Conservation (phyloP, 2,113 vertebrate species). For the Pampusana beccarii region DNA sequence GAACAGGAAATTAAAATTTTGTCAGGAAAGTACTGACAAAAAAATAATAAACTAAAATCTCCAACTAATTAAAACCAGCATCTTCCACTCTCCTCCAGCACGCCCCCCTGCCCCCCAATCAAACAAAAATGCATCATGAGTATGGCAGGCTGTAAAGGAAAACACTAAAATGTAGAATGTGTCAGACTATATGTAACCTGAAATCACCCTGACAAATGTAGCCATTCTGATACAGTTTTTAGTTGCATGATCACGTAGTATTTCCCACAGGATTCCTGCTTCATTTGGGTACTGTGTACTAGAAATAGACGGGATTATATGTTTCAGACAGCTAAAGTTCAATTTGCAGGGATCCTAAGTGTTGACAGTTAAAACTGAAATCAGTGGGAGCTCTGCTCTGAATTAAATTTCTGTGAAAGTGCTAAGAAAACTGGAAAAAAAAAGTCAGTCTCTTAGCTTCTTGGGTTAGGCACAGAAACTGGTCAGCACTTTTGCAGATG, state of each 20-base stretch:
- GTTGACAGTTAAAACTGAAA: neutral
- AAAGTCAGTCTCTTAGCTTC: neutral
- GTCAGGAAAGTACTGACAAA: neutral
- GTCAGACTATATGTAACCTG: neutral
- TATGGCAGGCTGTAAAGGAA: neutral
- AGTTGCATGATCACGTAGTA: accelerated
- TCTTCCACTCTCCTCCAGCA: neutral
- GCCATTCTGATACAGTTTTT: neutral
- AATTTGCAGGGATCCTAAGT: neutral
- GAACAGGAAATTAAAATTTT: neutral
- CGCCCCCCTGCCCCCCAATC: accelerated
- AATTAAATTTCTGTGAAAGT: neutral
- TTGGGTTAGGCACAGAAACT: neutral
- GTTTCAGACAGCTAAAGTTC: neutral
- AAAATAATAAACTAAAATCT: neutral
- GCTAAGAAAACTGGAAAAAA: neutral
- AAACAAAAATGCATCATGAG: neutral
- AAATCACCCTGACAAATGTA: neutral
- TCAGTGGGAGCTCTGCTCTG: neutral
- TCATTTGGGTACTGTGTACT: neutral
- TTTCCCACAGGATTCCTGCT: neutral
- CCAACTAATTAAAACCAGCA: neutral
- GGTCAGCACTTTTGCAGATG: neutral
- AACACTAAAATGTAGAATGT: neutral
- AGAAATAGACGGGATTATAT: neutral